phyloP scores from a whole-genome alignment of 2,888 invertebrate genomes.

The Tortricodes alternella region DNA sequence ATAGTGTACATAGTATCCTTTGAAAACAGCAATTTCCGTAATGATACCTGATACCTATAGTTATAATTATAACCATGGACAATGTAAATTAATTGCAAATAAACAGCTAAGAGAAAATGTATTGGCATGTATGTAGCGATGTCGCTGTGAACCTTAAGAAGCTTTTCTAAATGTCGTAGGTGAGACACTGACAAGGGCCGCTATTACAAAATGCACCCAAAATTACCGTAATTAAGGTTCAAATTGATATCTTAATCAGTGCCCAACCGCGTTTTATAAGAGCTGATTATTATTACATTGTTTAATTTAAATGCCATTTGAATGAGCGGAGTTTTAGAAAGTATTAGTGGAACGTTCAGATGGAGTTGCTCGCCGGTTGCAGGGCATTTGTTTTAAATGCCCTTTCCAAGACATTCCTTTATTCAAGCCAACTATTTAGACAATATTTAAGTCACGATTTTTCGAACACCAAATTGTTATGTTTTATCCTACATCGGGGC shows the following conservation, averaged over 20 bases:
- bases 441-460: constrained; percentile 54
- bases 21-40: neutral
- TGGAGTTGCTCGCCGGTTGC: constrained; percentile 47
- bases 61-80: neutral
- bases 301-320: constrained; percentile 63
- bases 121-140: constrained; percentile 14
- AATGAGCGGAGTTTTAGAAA: constrained; percentile 72
- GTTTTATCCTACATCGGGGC: constrained; percentile 25
- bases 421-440: constrained; percentile 42
- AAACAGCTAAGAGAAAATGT: neutral
- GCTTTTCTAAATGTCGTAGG: constrained; percentile 18
- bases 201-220: constrained; percentile 3
- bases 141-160: constrained; percentile 11
- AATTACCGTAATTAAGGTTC: neutral
- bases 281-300: constrained; percentile 54
- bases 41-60: too few species aligned
- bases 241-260: neutral
- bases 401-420: constrained; percentile 67
- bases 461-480: constrained; percentile 38
- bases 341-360: constrained; percentile 52
- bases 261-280: constrained; percentile 44
- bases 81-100: constrained; percentile 9
- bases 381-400: constrained; percentile 40
- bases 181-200: constrained; percentile 1
- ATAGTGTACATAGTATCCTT: too few species aligned